phyloP scores from a whole-genome alignment of 1,140 invertebrate genomes.

The Condylostylus longicornis region DNA sequence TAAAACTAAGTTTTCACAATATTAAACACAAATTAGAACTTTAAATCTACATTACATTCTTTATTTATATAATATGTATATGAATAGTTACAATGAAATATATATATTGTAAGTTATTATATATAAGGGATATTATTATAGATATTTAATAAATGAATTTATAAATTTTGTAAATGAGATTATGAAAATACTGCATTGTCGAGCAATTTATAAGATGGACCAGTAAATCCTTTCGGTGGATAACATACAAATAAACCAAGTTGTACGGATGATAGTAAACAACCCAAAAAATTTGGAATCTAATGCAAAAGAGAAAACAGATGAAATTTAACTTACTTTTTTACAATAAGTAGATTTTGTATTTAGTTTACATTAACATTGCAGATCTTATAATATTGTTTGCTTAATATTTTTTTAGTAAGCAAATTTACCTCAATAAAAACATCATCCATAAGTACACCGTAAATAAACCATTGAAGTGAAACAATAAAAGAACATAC shows the following conservation, averaged over 20 bases:
- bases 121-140: too few relatives aligned
- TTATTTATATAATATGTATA: too few relatives aligned
- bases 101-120: too few relatives aligned
- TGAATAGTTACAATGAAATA: too few relatives aligned
- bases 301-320: conserved; percentile 26
- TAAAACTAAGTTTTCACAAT: too few relatives aligned
- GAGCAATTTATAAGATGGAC: conserved; percentile 25
- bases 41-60: too few relatives aligned
- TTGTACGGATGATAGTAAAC: conserved; percentile 48
- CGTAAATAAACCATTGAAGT: conserved; percentile 60
- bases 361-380: conserved; percentile 3
- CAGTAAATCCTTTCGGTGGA: conserved; percentile 36
- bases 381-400: neutral
- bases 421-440: conserved; percentile 48
- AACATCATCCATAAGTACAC: conserved; percentile 47
- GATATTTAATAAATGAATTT: too few relatives aligned
- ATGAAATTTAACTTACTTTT: conserved; percentile 5
- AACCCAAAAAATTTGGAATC: conserved; percentile 58
- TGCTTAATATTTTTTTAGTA: conserved; percentile 7
- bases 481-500: conserved; percentile 57
- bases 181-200: conserved; percentile 25
- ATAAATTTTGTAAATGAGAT: too few relatives aligned
- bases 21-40: too few relatives aligned
- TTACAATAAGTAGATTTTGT: neutral
- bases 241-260: conserved; percentile 53